Percentiles rank a stretch among this genome's conserved stretches.
phyloP scores from a whole-genome alignment of 1,140 invertebrate genomes.

The Acromyrmex echinatior region DNA sequence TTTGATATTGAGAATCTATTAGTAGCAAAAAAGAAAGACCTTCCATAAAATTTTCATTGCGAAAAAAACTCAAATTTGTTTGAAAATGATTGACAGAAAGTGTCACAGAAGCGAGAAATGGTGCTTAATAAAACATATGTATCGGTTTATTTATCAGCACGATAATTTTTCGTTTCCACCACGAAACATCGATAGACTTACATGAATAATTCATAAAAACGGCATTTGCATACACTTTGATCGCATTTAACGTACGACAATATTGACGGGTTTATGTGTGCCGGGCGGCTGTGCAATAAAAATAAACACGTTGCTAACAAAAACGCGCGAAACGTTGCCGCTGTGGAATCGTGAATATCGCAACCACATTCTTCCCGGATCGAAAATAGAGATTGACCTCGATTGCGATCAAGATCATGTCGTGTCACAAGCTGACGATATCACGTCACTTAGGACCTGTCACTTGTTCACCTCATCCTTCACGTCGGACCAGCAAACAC shows the following conservation, averaged over 20 bases:
- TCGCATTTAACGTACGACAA: constrained; percentile 12
- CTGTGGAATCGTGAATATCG: background rate
- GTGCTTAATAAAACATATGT: constrained; percentile 11
- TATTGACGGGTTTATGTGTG: constrained; percentile 35
- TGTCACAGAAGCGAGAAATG: background rate
- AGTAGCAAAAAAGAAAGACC: background rate
- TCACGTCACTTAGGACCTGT: constrained; percentile 47
- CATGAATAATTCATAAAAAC: constrained; percentile 59
- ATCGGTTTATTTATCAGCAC: constrained; percentile 23
- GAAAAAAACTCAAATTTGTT: background rate
- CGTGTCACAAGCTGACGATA: constrained; percentile 50
- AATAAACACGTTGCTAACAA: constrained; percentile 51
- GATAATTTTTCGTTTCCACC: constrained; percentile 21
- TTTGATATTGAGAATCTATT: background rate
- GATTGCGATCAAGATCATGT: constrained; percentile 66
- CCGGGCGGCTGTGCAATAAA: constrained; percentile 47
- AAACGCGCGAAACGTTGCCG: constrained; percentile 27
- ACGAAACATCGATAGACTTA: constrained; percentile 23
- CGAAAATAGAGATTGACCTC: constrained; percentile 77
- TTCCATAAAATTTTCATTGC: background rate
- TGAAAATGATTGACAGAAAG: constrained; percentile 10
- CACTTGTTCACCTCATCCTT: constrained; percentile 44
- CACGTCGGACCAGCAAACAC: background rate
- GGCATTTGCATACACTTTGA: constrained; percentile 28
- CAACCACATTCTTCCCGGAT: constrained; percentile 43